Percentiles rank a stretch among this genome's conserved stretches.
phyloP scores from a whole-genome alignment of 2,113 vertebrate species.

The Pan troglodytes region NHGRI_mPanTro3-v2.1_pri NC_072403.2:130911001-130911500 shows the following conservation, averaged over 20 bases:
- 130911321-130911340: neutral
- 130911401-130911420: neutral
- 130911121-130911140: constrained; percentile 86
- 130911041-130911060: constrained; percentile 91
- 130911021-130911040: constrained; percentile 92
- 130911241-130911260: neutral
- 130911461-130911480: neutral
- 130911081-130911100: constrained; percentile 93
- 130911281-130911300: neutral
- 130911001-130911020: constrained; percentile 92
- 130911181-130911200: constrained; percentile 13
- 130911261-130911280: neutral
- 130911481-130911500: neutral
- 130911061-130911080: constrained; percentile 90
- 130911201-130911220: constrained; percentile 17
- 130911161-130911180: neutral
- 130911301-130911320: neutral
- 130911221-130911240: neutral
- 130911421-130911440: neutral
- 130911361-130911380: neutral
- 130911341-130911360: neutral
- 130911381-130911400: neutral
- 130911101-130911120: constrained; percentile 94
- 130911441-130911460: neutral
- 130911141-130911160: constrained; percentile 40